Conservation (phyloP, 2,113 vertebrate species). For the Acrocephalus arundinaceus region DNA sequence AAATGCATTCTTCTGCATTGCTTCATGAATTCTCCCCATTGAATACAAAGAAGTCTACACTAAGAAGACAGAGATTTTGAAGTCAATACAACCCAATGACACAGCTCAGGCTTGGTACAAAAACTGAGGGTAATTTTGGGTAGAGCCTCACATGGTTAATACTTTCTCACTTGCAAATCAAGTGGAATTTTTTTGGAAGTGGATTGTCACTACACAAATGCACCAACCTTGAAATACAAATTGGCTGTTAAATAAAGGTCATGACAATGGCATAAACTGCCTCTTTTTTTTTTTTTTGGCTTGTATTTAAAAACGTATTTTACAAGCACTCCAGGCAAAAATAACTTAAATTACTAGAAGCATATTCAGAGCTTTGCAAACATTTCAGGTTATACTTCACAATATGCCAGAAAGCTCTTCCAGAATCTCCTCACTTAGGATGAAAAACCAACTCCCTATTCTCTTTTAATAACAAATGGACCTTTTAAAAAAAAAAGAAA, state of each 20-base stretch:
- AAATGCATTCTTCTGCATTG: not conserved
- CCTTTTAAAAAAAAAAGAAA: not conserved
- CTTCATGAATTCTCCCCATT: accelerated
- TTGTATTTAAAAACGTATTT: not conserved
- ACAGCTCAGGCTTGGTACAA: not conserved
- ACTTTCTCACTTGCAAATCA: not conserved
- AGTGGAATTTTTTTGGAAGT: not conserved
- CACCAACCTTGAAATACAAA: not conserved
- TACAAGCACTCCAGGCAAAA: not conserved
- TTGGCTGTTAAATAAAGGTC: not conserved
- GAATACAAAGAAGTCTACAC: not conserved
- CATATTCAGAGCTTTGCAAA: not conserved
- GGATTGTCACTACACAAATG: not conserved
- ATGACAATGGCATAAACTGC: not conserved
- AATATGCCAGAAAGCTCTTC: not conserved
- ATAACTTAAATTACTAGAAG: not conserved
- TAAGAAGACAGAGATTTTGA: not conserved
- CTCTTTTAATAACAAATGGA: constrained; percentile 55
- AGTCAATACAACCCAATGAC: accelerated
- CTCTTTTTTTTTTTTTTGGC: not conserved
- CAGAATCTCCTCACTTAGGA: not conserved
- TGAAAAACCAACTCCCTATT: constrained; percentile 69
- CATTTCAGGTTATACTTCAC: not conserved
- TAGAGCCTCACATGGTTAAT: not conserved
- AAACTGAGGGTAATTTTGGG: not conserved